Evolutionary conservation across 1,140 invertebrate species (phyloP), one percentile per base, ranked within the genome.

Genomic region (Anagrus nilaparvatae): DNA sequence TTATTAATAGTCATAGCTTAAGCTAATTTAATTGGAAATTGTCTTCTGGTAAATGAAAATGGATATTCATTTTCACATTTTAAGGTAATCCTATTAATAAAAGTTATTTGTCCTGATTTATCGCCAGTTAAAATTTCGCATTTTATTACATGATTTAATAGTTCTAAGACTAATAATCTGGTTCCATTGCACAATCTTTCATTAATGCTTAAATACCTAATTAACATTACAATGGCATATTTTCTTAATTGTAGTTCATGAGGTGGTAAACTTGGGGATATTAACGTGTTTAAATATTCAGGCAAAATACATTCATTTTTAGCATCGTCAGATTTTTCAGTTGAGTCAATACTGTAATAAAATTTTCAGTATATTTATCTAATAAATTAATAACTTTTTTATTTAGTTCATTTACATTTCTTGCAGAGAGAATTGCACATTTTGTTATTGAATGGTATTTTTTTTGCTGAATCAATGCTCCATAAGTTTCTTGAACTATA

Each of bases 1-100:
- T 49, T 49, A 37, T 45, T 49, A 7, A 49, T 49, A 1, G 41
- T 44, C 34, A 44, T 48, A n/a, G 41, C 47, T 19, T 44, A 48
- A 28, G 38, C 42, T n/a, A 48, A 32, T 40, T 23, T 40, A 14
- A 44, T 43, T 8, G 47, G 38, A 33, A 44, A 48, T 31, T 40
- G 40, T 29, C 34, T 23, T 19, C 32, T 23, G 31, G 44, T 43
- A 10, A 47, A 40, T 13, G 32, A 20, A 23, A 47, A 47, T 1
- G 40, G 36, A 27, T 37, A 37, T 10, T 37, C 13, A 27, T 37
- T 37, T 25, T 27, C 23, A 25, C 13, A 24, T 13, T 35, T 23
- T 13, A 35, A 35, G 21, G 33, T 35, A 23, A 35, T 35, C 1
- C 33, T n/a, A 16, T 37, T 37, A 8, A 37, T 25, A 25, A 37